Percentiles rank a stretch among this genome's conserved stretches.
These are phyloP conservation scores for Lithodes maja DNA, from an alignment of 2,888 invertebrate species.

Conservation along the genomic window DNA sequence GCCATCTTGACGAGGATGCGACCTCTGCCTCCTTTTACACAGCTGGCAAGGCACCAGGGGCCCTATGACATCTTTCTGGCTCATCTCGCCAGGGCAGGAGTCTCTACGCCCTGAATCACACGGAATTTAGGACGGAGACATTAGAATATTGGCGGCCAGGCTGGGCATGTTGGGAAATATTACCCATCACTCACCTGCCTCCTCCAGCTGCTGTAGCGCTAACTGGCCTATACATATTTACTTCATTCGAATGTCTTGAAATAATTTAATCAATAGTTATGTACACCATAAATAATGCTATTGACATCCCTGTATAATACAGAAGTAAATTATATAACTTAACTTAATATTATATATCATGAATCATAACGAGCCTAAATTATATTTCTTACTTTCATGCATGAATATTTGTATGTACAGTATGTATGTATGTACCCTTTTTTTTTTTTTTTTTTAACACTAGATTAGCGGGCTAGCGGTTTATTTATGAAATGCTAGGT, in stretches of 20 bases:
- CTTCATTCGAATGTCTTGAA: neutral
- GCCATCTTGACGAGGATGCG: conserved; percentile 36
- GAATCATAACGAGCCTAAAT: no score
- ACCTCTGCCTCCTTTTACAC: neutral
- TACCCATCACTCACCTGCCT: conserved; percentile 63
- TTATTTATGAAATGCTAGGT: no score
- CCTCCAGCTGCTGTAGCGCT: conserved; percentile 5
- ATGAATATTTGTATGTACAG: no score
- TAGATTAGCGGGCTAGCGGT: no score
- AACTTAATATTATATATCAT: no score
- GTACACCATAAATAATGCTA: no score
- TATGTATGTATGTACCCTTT: no score
- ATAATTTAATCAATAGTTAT: no score
- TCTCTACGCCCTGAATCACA: neutral
- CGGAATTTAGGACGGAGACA: neutral
- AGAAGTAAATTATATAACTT: no score
- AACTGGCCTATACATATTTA: neutral
- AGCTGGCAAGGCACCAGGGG: neutral
- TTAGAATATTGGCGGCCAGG: conserved; percentile 51
- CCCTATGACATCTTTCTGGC: neutral
- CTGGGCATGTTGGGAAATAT: conserved; percentile 66
- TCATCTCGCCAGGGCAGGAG: neutral
- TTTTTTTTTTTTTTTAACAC: no score
- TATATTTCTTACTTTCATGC: no score
- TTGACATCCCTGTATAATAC: no score